Evolutionary conservation across 2,797 vertebrate genomes (phyloP), one percentile per base, ranked within the genome.

Genomic region (Arctocebus calabarensis): DNA sequence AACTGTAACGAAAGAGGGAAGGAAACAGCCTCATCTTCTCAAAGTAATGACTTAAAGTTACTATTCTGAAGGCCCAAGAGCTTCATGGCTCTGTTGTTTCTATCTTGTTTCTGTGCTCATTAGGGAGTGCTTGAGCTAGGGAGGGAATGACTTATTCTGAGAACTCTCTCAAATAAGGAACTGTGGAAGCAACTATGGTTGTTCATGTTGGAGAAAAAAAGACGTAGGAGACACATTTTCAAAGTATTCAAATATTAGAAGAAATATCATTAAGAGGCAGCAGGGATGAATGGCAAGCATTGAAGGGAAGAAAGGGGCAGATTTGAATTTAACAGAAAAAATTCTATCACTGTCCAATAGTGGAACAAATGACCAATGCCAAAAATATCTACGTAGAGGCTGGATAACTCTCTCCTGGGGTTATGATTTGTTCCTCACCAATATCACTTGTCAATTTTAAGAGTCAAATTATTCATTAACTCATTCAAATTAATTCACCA

Each of bases 21-120:
- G 32, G 45, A 64, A 19, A 84, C 82, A 90, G 37, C 55, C 75
- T 89, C 62, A 61, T 89, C 74, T 82, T n/a, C 55, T 88, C 57
- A 13, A 91, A 97, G 78, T 71, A 97, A 92, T 94, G 59, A 95
- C 95, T 97, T 97, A 94, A 40, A 93, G 34, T 52, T 1, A 81
- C 93, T 52, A 0, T 68, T 43, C 17, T 96, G 88, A 89, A 81
- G 68, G 78, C 8, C 0, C 27, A 52, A 84, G 55, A 32, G 40
- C 55, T 85, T 64, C 55, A 8, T 27, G 48, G 32, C 25, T 82
- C 23, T 88, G 32, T 86, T 70, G 45, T 94, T 93, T 86, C 57
- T 95, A 0, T 84, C 75, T 52, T 75, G 43, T 75, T 68, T 90
- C 57, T 81, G 48, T 92, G 37, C 85, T 88, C 52, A 85, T 95